Conservation (phyloP, 1,140 invertebrate species). For the Nomia melanderi region DNA sequence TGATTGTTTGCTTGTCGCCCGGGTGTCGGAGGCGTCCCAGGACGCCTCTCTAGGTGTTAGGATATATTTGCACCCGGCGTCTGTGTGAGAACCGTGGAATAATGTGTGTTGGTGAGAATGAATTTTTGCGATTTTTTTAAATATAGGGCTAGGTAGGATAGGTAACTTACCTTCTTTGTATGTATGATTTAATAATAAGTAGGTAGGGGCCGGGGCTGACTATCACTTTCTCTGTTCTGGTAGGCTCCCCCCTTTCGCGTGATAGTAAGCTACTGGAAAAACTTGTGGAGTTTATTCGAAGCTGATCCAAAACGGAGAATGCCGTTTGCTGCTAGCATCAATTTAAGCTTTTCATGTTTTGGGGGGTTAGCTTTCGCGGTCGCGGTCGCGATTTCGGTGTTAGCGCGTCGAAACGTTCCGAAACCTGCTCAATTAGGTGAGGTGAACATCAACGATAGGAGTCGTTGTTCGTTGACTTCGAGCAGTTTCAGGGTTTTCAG, state of each 20-base stretch:
- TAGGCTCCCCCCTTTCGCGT: too few relatives aligned
- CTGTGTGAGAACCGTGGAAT: too few relatives aligned
- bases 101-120: background rate
- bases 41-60: constrained; percentile 1
- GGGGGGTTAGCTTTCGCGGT: too few relatives aligned
- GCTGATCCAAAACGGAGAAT: background rate
- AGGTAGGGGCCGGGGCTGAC: too few relatives aligned
- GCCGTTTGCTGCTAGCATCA: background rate
- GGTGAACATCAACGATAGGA: too few relatives aligned
- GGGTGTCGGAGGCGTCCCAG: background rate
- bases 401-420: too few relatives aligned
- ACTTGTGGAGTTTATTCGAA: background rate
- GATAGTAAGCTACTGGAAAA: background rate
- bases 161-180: background rate
- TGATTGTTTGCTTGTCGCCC: too few relatives aligned
- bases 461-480: too few relatives aligned
- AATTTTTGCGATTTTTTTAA: background rate
- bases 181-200: constrained; percentile 19
- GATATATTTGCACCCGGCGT: background rate
- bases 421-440: too few relatives aligned
- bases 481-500: too few relatives aligned
- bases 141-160: background rate
- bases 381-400: too few relatives aligned
- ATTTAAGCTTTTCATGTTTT: background rate
- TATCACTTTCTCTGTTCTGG: too few relatives aligned